These are phyloP conservation scores for Gymnoscopelus microlampas DNA, from an alignment of 2,797 vertebrate genomes.

Conservation along the genomic window DNA sequence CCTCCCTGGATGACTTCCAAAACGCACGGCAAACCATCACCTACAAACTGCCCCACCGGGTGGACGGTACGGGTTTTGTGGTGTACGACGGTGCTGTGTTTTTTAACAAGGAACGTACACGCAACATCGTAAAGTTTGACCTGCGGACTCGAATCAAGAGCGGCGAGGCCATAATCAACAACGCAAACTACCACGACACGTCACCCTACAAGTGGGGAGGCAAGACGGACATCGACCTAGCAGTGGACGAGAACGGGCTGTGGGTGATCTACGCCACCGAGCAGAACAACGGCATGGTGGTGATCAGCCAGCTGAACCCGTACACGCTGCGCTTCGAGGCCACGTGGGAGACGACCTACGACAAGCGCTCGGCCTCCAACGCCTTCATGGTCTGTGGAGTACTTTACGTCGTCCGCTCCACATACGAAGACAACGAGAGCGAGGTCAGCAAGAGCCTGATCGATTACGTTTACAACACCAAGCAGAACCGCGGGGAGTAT, in stretches of 20 bases:
- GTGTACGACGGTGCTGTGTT: conserved; percentile 98
- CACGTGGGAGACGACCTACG: conserved; percentile 95
- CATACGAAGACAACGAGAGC: conserved; percentile 98
- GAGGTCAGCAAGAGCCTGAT: conserved; percentile 96
- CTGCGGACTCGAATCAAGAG: conserved; percentile 99
- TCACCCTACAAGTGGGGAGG: conserved; percentile 98
- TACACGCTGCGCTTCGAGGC: conserved; percentile 98
- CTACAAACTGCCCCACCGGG: conserved; percentile 96
- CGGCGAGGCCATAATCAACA: conserved; percentile 98
- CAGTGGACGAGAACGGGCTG: conserved; percentile 96
- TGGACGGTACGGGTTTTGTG: conserved; percentile 98
- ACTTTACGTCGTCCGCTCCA: conserved; percentile 95
- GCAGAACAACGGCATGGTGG: conserved; percentile 99
- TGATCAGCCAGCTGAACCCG: conserved; percentile 97
- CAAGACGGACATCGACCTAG: conserved; percentile 98
- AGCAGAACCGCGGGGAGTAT: conserved; percentile 90
- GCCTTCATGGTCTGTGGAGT: conserved; percentile 99
- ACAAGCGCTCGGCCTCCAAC: conserved; percentile 98
- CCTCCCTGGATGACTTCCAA: conserved; percentile 96
- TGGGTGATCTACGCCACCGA: conserved; percentile 99
- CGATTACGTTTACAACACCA: conserved; percentile 97
- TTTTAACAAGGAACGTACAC: conserved; percentile 98
- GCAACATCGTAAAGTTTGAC: conserved; percentile 99
- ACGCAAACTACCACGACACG: conserved; percentile 98
- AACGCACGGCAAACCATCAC: conserved; percentile 93